phyloP scores from a whole-genome alignment of 2,888 invertebrate genomes.

The Malthinus seriepunctatus region DNA sequence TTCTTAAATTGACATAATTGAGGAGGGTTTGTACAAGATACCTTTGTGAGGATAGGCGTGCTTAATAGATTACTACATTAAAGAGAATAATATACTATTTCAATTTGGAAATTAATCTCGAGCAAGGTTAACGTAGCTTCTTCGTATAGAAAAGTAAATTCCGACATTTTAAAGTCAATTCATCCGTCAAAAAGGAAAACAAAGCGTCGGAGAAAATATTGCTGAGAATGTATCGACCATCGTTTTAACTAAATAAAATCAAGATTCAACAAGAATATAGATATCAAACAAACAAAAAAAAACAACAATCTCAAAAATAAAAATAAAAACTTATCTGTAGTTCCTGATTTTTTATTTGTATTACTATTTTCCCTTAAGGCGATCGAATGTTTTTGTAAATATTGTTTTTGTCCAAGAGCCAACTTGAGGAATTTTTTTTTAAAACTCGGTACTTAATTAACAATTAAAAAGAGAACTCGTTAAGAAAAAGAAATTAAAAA shows the following conservation, averaged over 20 bases:
- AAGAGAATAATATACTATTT: too few relatives aligned
- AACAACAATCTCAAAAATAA: conserved; percentile 8
- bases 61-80: too few relatives aligned
- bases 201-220: not conserved
- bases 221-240: conserved; percentile 6
- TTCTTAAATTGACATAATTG: too few relatives aligned
- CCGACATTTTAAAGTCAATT: too few relatives aligned
- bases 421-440: not conserved
- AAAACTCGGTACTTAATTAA: not conserved
- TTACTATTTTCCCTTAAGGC: conserved; percentile 11
- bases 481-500: not conserved
- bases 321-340: conserved; percentile 13
- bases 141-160: too few relatives aligned
- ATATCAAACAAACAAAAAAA: conserved; percentile 3
- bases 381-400: conserved; percentile 3
- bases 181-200: too few relatives aligned
- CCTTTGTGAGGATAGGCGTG: too few relatives aligned
- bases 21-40: too few relatives aligned
- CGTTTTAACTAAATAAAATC: conserved; percentile 7
- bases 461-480: not conserved
- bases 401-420: not conserved
- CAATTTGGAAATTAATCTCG: too few relatives aligned
- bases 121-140: too few relatives aligned
- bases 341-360: conserved; percentile 17
- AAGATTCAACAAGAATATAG: conserved; percentile 17